A percentile compares a stretch with the other conserved stretches of the same genome.
Evolutionary conservation across 1,140 invertebrate genomes (phyloP).

Genomic region (Dendroctonus ponderosae): DNA sequence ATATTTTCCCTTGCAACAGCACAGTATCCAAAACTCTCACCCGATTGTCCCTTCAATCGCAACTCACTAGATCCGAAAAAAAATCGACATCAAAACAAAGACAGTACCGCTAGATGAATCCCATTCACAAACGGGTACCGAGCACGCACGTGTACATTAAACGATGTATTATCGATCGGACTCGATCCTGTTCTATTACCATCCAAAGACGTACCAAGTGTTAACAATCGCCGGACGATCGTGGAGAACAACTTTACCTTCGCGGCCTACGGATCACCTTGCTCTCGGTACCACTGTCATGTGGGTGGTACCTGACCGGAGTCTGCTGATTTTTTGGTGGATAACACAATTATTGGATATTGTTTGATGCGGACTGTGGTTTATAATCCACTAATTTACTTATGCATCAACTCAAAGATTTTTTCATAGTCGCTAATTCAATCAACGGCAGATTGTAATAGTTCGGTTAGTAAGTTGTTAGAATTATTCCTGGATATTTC

Average conservation of each 20-base stretch:
- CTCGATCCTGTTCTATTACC: constrained; percentile 33
- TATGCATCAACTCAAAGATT: not conserved
- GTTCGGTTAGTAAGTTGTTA: too few species aligned
- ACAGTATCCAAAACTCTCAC: too few species aligned
- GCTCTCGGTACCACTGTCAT: constrained; percentile 27
- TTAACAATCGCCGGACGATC: constrained; percentile 32
- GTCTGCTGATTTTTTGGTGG: constrained; percentile 14
- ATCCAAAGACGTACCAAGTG: constrained; percentile 31
- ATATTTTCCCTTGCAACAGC: too few species aligned
- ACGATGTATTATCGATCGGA: constrained; percentile 31
- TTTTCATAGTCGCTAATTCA: too few species aligned
- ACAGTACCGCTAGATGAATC: constrained; percentile 17
- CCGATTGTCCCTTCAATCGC: too few species aligned
- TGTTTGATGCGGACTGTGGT: constrained; percentile 1
- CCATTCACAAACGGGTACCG: constrained; percentile 28
- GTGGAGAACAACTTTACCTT: constrained; percentile 34
- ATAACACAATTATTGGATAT: constrained; percentile 2
- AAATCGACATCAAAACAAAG: constrained; percentile 17
- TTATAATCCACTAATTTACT: not conserved
- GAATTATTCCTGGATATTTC: too few species aligned
- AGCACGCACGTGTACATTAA: constrained; percentile 28
- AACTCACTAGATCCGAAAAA: not conserved
- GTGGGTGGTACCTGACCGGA: constrained; percentile 14
- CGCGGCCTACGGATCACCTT: constrained; percentile 37
- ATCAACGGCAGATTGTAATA: too few species aligned